Conservation (phyloP, 2,113 vertebrate species). For the Leucopternis melanops region DNA sequence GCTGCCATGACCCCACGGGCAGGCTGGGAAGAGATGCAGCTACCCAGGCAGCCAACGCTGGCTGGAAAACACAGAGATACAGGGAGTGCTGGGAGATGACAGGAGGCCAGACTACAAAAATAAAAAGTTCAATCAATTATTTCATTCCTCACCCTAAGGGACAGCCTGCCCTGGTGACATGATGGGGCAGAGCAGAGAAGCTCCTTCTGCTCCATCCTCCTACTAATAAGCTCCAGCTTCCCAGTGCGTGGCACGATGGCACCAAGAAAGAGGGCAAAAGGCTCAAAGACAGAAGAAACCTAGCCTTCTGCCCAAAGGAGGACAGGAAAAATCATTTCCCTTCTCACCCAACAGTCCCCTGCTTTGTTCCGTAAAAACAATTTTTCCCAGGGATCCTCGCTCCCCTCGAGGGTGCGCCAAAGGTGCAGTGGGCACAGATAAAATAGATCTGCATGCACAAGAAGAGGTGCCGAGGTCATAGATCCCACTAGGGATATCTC, state of each 20-base stretch:
- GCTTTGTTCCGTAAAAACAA: not conserved
- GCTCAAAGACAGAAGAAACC: not conserved
- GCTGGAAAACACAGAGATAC: not conserved
- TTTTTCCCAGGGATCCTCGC: not conserved
- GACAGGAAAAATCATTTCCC: not conserved
- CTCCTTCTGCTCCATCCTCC: not conserved
- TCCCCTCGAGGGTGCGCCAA: fast-evolving
- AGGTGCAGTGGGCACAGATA: not conserved
- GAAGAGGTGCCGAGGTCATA: fast-evolving
- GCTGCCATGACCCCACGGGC: fast-evolving
- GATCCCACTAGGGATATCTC: not conserved
- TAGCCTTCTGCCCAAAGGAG: not conserved
- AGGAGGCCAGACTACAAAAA: not conserved
- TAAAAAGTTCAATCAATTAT: not conserved
- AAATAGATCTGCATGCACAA: fast-evolving
- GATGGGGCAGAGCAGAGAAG: not conserved
- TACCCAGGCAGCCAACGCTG: not conserved
- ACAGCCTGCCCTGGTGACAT: not conserved
- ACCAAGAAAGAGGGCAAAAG: not conserved
- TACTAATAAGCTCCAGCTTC: not conserved
- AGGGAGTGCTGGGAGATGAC: not conserved
- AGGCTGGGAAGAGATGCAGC: not conserved
- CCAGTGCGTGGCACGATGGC: fast-evolving
- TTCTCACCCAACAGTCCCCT: not conserved
- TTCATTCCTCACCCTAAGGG: not conserved